Base-by-base conservation (phyloP, 1,140 invertebrate species). In the Drosophila mayri region DNA sequence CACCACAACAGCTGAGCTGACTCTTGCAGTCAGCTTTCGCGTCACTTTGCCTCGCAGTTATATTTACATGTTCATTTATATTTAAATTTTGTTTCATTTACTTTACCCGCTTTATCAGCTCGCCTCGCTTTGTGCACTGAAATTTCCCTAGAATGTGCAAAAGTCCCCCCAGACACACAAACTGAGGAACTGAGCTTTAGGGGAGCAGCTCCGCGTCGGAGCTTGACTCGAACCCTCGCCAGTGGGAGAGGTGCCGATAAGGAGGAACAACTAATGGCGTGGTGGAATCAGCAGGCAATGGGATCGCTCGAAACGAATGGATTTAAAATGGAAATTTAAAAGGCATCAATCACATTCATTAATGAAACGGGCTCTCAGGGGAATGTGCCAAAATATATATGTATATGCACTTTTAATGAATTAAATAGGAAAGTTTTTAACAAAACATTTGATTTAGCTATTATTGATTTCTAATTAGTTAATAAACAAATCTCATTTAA, bases 101-200 rank as follows among this genome's bases (percentile, higher is more conserved):
- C 79, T 74, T 74, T 87, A 43, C 68, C 68, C 79, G 67, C 80
- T 61, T 83, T 88, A 87, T 87, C 84, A 77, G 66, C 28, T 54
- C 52, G 28, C 1, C 30, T 1, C 30, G 54, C 70, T 73, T 50
- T 73, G 70, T 60, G 44, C 18, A n/a, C 43, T 46, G 43, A 41
- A 72, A 72, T 71, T 55, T 37, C 30, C 37, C 52, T 35, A 47
- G 35, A 59, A 47, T 49, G 25, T 47, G 66, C 50, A 59, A 72
- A 47, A 47, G 25, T 49, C 20, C 32, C 44, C 7, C 40, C 6
- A 10, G 12, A 9, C 35, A 22, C 4, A 11, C 43, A 25, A 67
- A 67, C 46, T 44, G 62, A 66, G 28, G 46, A 66, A 66, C 46
- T 44, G 61, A 70, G 66, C 63, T 70, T 67, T 70, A 5, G n/a